Conservation (phyloP, 2,797 vertebrate genomes). For the Todus mexicanus region DNA sequence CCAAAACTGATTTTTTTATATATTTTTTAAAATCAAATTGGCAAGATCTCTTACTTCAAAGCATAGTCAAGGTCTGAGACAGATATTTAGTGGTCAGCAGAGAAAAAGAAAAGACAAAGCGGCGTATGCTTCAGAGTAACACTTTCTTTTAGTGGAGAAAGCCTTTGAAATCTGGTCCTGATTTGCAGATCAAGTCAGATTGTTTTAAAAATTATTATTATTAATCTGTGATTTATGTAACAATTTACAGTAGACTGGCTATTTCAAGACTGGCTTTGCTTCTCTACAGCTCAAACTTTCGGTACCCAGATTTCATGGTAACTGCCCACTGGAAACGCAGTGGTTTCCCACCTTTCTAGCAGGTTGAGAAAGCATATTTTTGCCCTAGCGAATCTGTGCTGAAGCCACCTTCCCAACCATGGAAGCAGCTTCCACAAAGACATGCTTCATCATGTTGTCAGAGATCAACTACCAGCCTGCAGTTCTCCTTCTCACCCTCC, state of each 20-base stretch:
- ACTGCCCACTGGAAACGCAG: neutral
- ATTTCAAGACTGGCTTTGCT: neutral
- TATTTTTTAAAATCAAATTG: neutral
- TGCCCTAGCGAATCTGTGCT: neutral
- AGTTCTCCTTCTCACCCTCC: neutral
- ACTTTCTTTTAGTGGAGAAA: neutral
- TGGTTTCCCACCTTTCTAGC: neutral
- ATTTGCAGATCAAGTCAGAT: neutral
- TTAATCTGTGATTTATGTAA: neutral
- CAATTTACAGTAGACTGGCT: neutral
- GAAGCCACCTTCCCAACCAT: neutral
- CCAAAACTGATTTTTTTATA: neutral
- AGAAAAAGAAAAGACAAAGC: neutral
- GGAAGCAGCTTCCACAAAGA: neutral
- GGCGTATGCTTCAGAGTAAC: neutral
- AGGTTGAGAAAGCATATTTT: neutral
- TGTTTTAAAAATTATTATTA: neutral
- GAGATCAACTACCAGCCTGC: neutral
- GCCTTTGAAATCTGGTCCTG: neutral
- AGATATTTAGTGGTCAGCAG: neutral
- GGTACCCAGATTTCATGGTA: neutral
- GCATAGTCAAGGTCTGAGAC: neutral
- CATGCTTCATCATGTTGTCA: neutral
- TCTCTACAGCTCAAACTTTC: neutral
- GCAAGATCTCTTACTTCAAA: neutral